These are phyloP conservation scores for Operophtera brumata DNA, from an alignment of 2,888 invertebrate species.

Conservation along the genomic window DNA sequence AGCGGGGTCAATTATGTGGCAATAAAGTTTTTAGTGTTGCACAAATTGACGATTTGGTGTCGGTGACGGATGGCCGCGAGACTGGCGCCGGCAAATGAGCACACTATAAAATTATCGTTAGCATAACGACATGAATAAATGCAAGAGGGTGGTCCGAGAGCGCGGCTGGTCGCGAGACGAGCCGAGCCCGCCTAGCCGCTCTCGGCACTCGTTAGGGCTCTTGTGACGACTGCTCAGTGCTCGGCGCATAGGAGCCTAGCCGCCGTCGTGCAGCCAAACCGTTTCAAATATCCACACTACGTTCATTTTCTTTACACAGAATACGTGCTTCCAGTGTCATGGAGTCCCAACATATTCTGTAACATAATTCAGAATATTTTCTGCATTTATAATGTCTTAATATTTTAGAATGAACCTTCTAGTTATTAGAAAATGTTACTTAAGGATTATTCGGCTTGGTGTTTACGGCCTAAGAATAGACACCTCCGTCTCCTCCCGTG, in stretches of 20 bases:
- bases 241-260: constrained; percentile 26
- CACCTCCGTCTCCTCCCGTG: too few species aligned
- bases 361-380: constrained; percentile 8
- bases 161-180: constrained; percentile 51
- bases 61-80: constrained; percentile 77
- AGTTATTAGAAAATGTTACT: not conserved
- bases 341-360: constrained; percentile 23
- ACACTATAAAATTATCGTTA: constrained; percentile 82
- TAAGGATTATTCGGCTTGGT: too few species aligned
- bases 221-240: constrained; percentile 62
- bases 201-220: constrained; percentile 67
- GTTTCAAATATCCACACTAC: constrained; percentile 37
- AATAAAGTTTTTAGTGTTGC: constrained; percentile 79
- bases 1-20: constrained; percentile 75
- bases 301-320: constrained; percentile 39
- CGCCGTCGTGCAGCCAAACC: constrained; percentile 22
- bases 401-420: not conserved
- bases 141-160: constrained; percentile 74
- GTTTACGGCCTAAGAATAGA: too few species aligned
- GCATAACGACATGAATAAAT: constrained; percentile 82
- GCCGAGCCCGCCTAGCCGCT: constrained; percentile 44
- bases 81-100: constrained; percentile 80
- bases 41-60: constrained; percentile 77
- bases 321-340: constrained; percentile 22
- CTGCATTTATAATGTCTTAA: not conserved